phyloP scores from a whole-genome alignment of 2,888 invertebrate species.

The Phyllotreta cruciferae region DNA sequence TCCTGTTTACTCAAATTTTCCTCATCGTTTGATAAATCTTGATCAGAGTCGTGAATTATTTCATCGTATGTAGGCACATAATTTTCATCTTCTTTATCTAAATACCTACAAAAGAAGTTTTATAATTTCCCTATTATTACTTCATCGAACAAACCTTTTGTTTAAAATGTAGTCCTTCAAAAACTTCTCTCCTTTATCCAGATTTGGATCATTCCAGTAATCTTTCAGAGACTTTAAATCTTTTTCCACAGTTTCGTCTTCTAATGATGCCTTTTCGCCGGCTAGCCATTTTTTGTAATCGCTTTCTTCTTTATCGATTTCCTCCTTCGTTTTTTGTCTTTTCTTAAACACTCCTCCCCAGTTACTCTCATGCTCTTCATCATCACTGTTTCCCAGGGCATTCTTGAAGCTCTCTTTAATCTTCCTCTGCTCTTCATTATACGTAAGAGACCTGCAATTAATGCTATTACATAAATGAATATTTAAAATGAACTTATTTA shows the following conservation, averaged over 20 bases:
- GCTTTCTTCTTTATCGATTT: constrained; percentile 62
- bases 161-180: constrained; percentile 91
- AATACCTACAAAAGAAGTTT: constrained; percentile 56
- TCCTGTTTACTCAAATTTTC: constrained; percentile 80
- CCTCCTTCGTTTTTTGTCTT: constrained; percentile 64
- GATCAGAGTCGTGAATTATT: constrained; percentile 67
- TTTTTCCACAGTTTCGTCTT: constrained; percentile 66
- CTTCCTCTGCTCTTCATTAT: constrained; percentile 72
- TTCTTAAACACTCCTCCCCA: constrained; percentile 66
- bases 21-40: constrained; percentile 79
- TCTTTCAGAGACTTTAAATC: constrained; percentile 79
- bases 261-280: constrained; percentile 71
- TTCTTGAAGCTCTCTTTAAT: constrained; percentile 71
- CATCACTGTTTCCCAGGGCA: constrained; percentile 60
- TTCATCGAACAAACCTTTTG: constrained; percentile 66
- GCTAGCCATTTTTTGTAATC: constrained; percentile 82
- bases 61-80: constrained; percentile 71
- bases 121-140: neutral
- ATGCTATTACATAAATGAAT: constrained; percentile 3
- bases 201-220: constrained; percentile 83
- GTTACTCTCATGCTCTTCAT: constrained; percentile 64
- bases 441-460: constrained; percentile 61
- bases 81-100: constrained; percentile 61
- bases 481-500: constrained; percentile 5
- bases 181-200: constrained; percentile 87